These are phyloP conservation scores for Nephila pilipes DNA, from an alignment of 1,140 invertebrate species.

Conservation along the genomic window DNA sequence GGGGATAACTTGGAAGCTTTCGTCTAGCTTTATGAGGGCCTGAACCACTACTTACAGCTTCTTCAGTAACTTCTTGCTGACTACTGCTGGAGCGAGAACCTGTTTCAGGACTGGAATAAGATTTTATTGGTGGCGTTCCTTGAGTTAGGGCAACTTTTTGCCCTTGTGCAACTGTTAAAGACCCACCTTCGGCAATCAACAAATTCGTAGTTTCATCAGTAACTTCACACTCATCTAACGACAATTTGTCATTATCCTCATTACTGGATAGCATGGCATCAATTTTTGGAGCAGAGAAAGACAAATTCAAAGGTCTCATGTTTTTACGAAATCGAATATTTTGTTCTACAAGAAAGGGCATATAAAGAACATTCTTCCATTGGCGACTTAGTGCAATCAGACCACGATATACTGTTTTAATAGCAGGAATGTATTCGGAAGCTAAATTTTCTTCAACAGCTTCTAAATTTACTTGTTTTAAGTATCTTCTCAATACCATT, in stretches of 20 bases:
- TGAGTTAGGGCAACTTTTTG: conserved; percentile 17
- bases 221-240: conserved; percentile 85
- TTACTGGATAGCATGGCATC: conserved; percentile 85
- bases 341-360: conserved; percentile 93
- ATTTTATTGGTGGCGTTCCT: conserved; percentile 52
- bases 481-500: conserved; percentile 92
- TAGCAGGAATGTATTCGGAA: conserved; percentile 90
- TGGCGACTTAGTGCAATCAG: conserved; percentile 95
- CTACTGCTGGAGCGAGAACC: conserved; percentile 75
- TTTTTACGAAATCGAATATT: conserved; percentile 88
- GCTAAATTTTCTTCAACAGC: conserved; percentile 92
- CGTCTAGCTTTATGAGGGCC: conserved; percentile 77
- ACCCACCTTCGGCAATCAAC: conserved; percentile 85
- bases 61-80: conserved; percentile 79
- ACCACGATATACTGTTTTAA: conserved; percentile 94
- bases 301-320: conserved; percentile 90
- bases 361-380: conserved; percentile 98
- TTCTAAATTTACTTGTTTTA: conserved; percentile 87
- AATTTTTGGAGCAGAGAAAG: conserved; percentile 91
- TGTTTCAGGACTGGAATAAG: conserved; percentile 76
- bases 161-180: conserved; percentile 77
- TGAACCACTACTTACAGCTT: conserved; percentile 78
- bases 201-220: conserved; percentile 93
- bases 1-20: conserved; percentile 85
- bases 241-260: conserved; percentile 81